phyloP scores from a whole-genome alignment of 2,113 vertebrate genomes.

The Urocynchramus pylzowi region DNA sequence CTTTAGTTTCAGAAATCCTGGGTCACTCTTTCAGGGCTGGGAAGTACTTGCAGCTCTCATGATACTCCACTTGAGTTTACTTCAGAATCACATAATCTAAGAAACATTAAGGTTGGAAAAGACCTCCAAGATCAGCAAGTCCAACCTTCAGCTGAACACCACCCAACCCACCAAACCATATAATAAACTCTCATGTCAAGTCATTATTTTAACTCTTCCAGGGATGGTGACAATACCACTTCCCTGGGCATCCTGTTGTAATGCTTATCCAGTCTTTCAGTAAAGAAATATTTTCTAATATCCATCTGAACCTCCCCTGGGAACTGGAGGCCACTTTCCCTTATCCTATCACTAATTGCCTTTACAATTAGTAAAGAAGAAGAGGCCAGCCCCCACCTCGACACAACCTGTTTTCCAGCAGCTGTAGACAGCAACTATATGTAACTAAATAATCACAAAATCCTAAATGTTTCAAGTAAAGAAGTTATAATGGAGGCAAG shows the following conservation, averaged over 20 bases:
- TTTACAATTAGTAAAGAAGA: too few species aligned
- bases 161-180: not conserved
- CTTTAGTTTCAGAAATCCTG: not conserved
- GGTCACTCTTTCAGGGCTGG: not conserved
- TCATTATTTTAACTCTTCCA: not conserved
- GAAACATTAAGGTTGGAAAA: not conserved
- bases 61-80: not conserved
- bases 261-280: not conserved
- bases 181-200: not conserved
- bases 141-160: not conserved
- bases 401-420: not conserved
- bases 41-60: not conserved
- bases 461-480: not conserved
- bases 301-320: not conserved
- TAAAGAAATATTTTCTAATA: not conserved
- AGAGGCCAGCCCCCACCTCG: not conserved
- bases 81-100: not conserved
- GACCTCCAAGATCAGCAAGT: not conserved
- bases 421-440: too few species aligned
- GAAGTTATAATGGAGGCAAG: not conserved
- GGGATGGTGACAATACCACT: not conserved
- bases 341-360: not conserved
- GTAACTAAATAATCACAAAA: not conserved
- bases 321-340: not conserved
- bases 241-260: not conserved